Base-by-base conservation (phyloP, 2,113 vertebrate species). In the Sander vitreus region DNA sequence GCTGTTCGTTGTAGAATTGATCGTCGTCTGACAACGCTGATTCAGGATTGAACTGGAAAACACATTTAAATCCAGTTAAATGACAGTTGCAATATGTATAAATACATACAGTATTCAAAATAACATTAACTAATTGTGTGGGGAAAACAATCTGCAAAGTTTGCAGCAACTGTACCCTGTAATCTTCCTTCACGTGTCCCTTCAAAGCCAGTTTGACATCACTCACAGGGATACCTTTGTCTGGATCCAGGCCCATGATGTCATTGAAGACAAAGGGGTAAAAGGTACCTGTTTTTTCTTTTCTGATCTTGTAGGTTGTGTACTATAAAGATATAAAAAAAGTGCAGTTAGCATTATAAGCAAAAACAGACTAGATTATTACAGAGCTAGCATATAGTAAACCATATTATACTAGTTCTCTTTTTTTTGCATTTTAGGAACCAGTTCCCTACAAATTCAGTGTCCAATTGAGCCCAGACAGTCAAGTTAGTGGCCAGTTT, bases 251-350 rank as follows among this genome's bases (percentile, higher is more conserved):
- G 11, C 84, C 84, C 68, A 77, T 77, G 48, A 23, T 68, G 55
- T 81, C 84, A 50, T 39, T 81, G 57, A 77, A 69, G 73, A 85
- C 30, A 6, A 85, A 78, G 3, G 69, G 55, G 36, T 51, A 82
- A 19, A 25, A 36, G 1, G 27, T 4, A 0, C 10, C 15, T 25
- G 13, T 8, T 0, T 2, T 6, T 6, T 1, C 27, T 19, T 57
- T 82, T 2, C 11, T 0, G 6, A 82, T 70, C 15, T 19, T 74
- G 58, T 59, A 51, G 18, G 64, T 64, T 6, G 4, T 25, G 57
- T 69, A 74, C 84, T 81, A 13, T 39, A 1, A 68, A 33, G 5
- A 70, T 10, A 79, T 3, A 55, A 30, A 43, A n/a, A 36, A 39
- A 27, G 14, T 7, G 4, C 47, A 69, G 23, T 50, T 6, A 16